Conservation (phyloP, 2,797 vertebrate species). For the Neoniphon sammara region DNA sequence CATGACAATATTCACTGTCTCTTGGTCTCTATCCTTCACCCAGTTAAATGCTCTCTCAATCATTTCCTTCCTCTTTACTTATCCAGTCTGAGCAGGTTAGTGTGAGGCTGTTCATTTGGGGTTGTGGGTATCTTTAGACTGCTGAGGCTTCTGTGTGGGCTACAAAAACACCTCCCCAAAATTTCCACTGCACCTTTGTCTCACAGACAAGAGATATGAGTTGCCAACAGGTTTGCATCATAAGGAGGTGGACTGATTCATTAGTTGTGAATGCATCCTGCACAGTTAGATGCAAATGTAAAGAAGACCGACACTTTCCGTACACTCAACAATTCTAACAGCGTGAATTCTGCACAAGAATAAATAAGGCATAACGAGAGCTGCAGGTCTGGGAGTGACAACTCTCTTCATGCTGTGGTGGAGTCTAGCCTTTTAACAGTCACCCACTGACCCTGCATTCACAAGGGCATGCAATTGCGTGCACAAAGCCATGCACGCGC, state of each 20-base stretch:
- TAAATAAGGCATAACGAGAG: neutral
- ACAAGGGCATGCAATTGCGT: neutral
- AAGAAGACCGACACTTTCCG: neutral
- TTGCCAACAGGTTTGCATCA: neutral
- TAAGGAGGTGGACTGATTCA: neutral
- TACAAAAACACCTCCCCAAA: neutral
- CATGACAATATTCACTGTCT: too few species aligned
- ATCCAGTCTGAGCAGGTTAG: too few species aligned
- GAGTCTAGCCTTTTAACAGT: neutral
- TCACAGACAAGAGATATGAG: neutral
- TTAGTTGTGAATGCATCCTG: neutral
- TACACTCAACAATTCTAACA: slow-evolving; percentile 4
- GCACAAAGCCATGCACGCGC: slow-evolving; percentile 21
- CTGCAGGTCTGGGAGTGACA: too few species aligned
- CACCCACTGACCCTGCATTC: slow-evolving; percentile 10
- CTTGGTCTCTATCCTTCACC: too few species aligned
- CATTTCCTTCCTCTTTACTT: too few species aligned
- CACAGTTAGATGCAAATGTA: neutral
- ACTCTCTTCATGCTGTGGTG: neutral
- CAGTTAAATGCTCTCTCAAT: too few species aligned
- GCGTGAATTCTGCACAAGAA: neutral
- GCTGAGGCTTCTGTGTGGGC: too few species aligned
- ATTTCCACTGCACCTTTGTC: neutral
- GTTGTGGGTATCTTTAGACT: too few species aligned
- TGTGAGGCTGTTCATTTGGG: too few species aligned